Percentiles rank a stretch among this genome's conserved stretches.
Evolutionary conservation across 2,888 invertebrate species (phyloP).

Genomic region (Tortricodes alternella): DNA sequence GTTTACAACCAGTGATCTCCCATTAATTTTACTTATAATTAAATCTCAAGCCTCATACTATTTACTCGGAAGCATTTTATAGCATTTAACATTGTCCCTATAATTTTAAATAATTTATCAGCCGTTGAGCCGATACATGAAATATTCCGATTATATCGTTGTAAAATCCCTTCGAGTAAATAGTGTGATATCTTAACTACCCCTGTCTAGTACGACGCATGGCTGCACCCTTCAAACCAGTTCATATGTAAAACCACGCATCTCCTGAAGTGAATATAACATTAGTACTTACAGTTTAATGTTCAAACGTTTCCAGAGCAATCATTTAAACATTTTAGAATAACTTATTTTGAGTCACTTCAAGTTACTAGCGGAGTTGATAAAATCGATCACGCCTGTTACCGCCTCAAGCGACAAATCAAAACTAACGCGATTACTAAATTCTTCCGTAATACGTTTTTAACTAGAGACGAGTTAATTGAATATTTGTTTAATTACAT

Average conservation of each 20-base stretch:
- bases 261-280: too few relatives aligned
- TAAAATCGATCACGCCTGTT: constrained; percentile 7
- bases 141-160: constrained; percentile 21
- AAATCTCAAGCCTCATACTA: constrained; percentile 2
- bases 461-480: constrained; percentile 26
- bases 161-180: constrained; percentile 13
- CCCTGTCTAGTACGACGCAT: too few relatives aligned
- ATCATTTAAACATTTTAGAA: not conserved
- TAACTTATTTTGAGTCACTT: not conserved
- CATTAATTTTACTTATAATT: constrained; percentile 13
- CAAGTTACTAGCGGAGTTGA: not conserved
- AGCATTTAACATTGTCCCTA: constrained; percentile 10
- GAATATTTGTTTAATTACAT: constrained; percentile 28
- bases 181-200: too few relatives aligned
- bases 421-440: constrained; percentile 26
- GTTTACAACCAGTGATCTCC: constrained; percentile 42
- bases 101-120: constrained; percentile 1
- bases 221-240: too few relatives aligned
- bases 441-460: constrained; percentile 22
- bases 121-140: constrained; percentile 1
- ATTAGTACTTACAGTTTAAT: not conserved
- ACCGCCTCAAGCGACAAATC: constrained; percentile 17
- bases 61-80: constrained; percentile 15
- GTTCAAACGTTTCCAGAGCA: not conserved
- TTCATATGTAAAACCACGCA: too few relatives aligned